These are phyloP conservation scores for Drosophila bifasciata DNA, from an alignment of 1,140 invertebrate genomes.

Conservation along the genomic window DNA sequence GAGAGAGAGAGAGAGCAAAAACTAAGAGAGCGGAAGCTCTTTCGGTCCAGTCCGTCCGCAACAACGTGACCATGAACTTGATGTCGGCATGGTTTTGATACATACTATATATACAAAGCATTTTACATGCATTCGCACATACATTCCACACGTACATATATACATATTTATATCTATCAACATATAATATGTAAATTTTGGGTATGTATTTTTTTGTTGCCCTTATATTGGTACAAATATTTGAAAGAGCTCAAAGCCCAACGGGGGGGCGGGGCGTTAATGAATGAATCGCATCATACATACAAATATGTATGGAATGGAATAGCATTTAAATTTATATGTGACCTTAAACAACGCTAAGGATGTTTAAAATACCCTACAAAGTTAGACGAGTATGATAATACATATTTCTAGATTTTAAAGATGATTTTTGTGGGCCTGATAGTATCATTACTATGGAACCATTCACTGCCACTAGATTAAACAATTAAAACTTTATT, in stretches of 20 bases:
- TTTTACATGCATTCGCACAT: no score
- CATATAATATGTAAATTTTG: conserved; percentile 2
- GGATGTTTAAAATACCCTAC: no score
- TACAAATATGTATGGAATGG: conserved; percentile 14
- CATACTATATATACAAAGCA: conserved; percentile 13
- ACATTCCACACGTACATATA: conserved; percentile 7
- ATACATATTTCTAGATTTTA: no score
- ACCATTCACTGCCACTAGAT: no score
- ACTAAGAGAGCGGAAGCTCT: conserved; percentile 47
- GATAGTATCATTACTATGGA: no score
- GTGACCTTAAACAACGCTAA: not conserved
- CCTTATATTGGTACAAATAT: conserved; percentile 43
- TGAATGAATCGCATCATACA: conserved; percentile 47
- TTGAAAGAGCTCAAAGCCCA: conserved; percentile 39
- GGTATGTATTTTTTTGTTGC: conserved; percentile 13
- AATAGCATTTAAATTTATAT: not conserved
- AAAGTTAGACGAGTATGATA: no score
- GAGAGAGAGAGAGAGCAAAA: conserved; percentile 5
- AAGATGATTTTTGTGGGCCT: no score
- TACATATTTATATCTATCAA: conserved; percentile 7
- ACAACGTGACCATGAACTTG: conserved; percentile 72
- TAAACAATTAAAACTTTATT: no score
- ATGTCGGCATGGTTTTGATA: conserved; percentile 41
- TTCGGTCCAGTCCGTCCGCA: conserved; percentile 5
- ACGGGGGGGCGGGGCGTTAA: conserved; percentile 22